Conservation (phyloP, 2,797 vertebrate species). For the Xenops minutus region DNA sequence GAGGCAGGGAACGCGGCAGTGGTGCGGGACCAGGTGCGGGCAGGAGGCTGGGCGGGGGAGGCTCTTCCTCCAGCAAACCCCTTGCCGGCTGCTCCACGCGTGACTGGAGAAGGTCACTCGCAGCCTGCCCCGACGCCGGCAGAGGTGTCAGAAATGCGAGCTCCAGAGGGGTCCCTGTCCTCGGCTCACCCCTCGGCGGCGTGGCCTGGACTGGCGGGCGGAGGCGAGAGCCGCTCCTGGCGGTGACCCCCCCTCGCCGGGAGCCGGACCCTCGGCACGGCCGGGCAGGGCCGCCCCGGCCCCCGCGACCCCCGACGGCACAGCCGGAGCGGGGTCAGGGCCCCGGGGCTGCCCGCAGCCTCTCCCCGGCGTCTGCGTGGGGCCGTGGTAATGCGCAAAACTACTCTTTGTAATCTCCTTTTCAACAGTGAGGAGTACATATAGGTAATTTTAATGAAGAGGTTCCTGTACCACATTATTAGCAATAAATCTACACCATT, state of each 20-base stretch:
- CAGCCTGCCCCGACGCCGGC: neutral
- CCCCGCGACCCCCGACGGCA: neutral
- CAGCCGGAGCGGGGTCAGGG: neutral
- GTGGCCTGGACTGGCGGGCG: neutral
- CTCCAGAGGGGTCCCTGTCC: neutral
- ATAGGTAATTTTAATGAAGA: slow-evolving; percentile 84
- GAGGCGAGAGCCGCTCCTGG: neutral
- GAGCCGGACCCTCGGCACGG: neutral
- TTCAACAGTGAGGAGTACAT: slow-evolving; percentile 76
- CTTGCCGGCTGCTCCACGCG: too few species aligned
- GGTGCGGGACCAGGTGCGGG: neutral
- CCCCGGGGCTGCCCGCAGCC: neutral
- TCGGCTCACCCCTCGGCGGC: neutral
- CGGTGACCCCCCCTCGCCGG: too few species aligned
- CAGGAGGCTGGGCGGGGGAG: neutral
- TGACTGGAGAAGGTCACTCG: neutral
- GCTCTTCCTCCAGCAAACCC: neutral
- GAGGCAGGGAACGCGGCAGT: fast-evolving
- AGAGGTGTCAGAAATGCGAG: neutral
- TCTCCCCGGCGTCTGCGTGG: neutral
- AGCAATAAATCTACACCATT: slow-evolving; percentile 88
- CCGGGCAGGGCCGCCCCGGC: too few species aligned
- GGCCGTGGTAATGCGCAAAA: slow-evolving; percentile 12
- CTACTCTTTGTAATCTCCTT: slow-evolving; percentile 57
- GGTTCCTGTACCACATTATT: slow-evolving; percentile 86